Base-by-base conservation (phyloP, 2,797 vertebrate genomes). In the Spheniscus humboldti region DNA sequence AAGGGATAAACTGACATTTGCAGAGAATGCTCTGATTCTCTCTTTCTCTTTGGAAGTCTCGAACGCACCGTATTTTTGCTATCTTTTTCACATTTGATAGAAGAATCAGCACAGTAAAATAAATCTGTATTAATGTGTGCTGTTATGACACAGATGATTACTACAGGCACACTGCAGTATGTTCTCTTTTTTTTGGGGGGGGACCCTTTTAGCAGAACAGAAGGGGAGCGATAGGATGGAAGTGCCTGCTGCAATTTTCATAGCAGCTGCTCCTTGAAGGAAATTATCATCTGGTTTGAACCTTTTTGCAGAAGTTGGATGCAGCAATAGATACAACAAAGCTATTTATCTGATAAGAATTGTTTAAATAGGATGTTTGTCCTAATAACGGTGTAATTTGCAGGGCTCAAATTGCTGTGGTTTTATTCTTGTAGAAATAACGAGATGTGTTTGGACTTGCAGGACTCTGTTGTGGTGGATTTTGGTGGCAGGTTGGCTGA, bases 401-500 rank as follows among this genome's bases (percentile, higher is more conserved):
- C 88, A 88, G 94, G 95, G 69, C 72, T 97, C 81, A 72, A 69
- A 94, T 91, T 90, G 96, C 95, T 88, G 85, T 91, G 96, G 95
- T 95, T 97, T 97, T 95, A 94, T 97, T 96, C 95, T 96, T 74
- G 27, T 84, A 80, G 95, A 96, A 97, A 92, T 96, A 95, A 96
- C 33, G 75, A 56, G 52, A 35, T 11, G 53, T 88, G 90, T 96
- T 97, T 96, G 93, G 91, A 88, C 92, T 95, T 83, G 94, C 67
- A 95, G 83, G 64, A 90, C 91, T 95, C 94, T 96, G 87, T 94
- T 94, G 96, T 17, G 92, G 82, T 95, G 96, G 93, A 95, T 97
- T 97, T 97, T 72, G 87, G 74, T 94, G 95, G 93, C 63, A 83
- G 79, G 86, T 91, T 94, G 53, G 45, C 81, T 92, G 82, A 94